Conservation (phyloP, 2,113 vertebrate species). For the Euleptes europaea region DNA sequence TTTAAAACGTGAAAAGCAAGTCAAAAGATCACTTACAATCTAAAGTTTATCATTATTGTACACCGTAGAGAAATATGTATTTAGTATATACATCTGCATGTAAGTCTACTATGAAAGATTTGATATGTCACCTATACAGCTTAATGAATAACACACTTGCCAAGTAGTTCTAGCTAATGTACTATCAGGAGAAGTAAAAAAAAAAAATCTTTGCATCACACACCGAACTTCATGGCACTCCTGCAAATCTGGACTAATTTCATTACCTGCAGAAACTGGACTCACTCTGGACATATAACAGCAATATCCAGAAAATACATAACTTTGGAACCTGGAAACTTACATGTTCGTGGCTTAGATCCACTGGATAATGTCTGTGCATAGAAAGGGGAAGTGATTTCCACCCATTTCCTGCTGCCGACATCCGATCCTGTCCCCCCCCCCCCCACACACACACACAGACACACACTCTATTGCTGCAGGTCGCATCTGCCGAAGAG, state of each 20-base stretch:
- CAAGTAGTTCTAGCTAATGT: conserved; percentile 27
- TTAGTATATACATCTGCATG: conserved; percentile 65
- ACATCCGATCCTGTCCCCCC: too few species aligned
- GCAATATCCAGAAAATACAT: conserved; percentile 25
- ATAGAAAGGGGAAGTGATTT: too few species aligned
- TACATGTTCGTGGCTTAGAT: neutral
- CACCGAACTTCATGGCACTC: conserved; percentile 18
- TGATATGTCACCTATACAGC: conserved; percentile 45
- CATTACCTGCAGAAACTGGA: neutral
- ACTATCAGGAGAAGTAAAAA: neutral
- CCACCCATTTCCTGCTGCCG: too few species aligned
- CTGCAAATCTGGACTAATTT: conserved; percentile 28
- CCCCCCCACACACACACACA: too few species aligned
- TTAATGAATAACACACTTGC: conserved; percentile 42
- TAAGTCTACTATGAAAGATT: conserved; percentile 38
- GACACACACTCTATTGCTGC: too few species aligned
- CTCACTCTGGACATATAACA: conserved; percentile 15
- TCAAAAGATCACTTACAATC: conserved; percentile 59
- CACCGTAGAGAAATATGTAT: conserved; percentile 56
- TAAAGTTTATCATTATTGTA: conserved; percentile 46
- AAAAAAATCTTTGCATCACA: neutral
- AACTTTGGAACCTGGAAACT: neutral
- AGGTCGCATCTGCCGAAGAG: too few species aligned
- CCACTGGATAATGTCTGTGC: too few species aligned
- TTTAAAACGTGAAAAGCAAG: conserved; percentile 79